Conservation (phyloP, 2,113 vertebrate species). For the Protobothrops flavoviridis region DNA sequence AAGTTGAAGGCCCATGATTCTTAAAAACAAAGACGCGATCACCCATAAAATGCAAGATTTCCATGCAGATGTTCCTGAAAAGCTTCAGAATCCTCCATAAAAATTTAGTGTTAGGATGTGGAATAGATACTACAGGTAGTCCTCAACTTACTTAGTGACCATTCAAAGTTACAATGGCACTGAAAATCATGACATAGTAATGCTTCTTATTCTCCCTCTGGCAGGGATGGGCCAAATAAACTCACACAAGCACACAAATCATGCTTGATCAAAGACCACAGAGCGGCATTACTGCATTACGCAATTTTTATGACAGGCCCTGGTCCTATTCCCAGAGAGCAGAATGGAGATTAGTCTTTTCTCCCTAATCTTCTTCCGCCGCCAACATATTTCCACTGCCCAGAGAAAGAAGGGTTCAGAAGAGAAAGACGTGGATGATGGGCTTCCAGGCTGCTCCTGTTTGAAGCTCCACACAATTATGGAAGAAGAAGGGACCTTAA, state of each 20-base stretch:
- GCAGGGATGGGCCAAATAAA: background rate
- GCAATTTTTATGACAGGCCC: background rate
- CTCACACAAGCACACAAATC: background rate
- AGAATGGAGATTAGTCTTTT: background rate
- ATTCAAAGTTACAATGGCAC: too few species aligned
- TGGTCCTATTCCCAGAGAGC: background rate
- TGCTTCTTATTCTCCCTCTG: slow-evolving; percentile 9
- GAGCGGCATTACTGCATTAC: background rate
- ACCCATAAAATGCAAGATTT: background rate
- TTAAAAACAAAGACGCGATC: background rate
- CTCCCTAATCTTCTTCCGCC: background rate
- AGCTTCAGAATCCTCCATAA: background rate
- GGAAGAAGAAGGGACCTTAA: background rate
- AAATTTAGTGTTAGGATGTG: background rate
- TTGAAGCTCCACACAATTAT: background rate
- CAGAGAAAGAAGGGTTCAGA: background rate
- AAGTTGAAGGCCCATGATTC: background rate
- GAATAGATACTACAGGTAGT: too few species aligned
- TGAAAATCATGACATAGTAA: too few species aligned
- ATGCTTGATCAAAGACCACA: slow-evolving; percentile 4
- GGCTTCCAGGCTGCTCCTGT: background rate
- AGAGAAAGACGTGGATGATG: background rate
- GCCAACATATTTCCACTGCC: background rate
- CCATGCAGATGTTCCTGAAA: background rate
- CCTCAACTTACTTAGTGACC: too few species aligned